Evolutionary conservation across 2,888 invertebrate species (phyloP).

Genomic region (Lasiommata megera): DNA sequence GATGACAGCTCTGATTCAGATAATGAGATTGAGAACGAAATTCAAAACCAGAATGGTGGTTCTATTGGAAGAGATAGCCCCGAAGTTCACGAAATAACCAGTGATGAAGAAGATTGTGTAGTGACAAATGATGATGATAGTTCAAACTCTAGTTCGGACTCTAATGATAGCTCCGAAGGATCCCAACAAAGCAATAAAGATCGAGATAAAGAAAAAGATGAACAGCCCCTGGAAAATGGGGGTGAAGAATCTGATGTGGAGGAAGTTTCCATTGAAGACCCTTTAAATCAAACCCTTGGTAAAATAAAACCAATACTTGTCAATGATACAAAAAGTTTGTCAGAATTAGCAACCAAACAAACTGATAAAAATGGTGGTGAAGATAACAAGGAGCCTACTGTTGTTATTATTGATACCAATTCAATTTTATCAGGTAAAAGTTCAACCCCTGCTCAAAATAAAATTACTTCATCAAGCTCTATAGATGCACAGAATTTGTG

Average conservation of each 20-base stretch:
- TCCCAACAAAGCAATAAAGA: constrained; percentile 68
- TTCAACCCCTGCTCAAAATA: constrained; percentile 43
- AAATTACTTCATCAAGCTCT: constrained; percentile 44
- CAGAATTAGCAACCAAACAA: constrained; percentile 85
- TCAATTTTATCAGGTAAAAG: constrained; percentile 77
- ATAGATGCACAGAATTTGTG: constrained; percentile 66
- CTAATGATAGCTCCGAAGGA: constrained; percentile 83
- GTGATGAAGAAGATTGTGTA: constrained; percentile 80
- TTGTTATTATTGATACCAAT: constrained; percentile 93
- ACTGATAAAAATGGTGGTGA: constrained; percentile 56
- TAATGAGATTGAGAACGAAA: constrained; percentile 50
- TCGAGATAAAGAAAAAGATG: constrained; percentile 77
- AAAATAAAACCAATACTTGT: constrained; percentile 83
- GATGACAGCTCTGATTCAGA: constrained; percentile 73
- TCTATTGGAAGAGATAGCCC: constrained; percentile 48
- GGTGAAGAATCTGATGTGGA: constrained; percentile 83
- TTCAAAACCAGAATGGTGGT: constrained; percentile 71
- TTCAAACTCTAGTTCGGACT: constrained; percentile 79
- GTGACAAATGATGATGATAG: constrained; percentile 77
- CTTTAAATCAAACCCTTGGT: constrained; percentile 70
- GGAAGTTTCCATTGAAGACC: constrained; percentile 86
- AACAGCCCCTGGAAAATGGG: constrained; percentile 71
- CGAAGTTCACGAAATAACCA: constrained; percentile 79
- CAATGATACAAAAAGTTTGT: constrained; percentile 87
- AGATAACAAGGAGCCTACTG: constrained; percentile 87